phyloP scores from a whole-genome alignment of 2,888 invertebrate species.

The Deroplatys truncata region DNA sequence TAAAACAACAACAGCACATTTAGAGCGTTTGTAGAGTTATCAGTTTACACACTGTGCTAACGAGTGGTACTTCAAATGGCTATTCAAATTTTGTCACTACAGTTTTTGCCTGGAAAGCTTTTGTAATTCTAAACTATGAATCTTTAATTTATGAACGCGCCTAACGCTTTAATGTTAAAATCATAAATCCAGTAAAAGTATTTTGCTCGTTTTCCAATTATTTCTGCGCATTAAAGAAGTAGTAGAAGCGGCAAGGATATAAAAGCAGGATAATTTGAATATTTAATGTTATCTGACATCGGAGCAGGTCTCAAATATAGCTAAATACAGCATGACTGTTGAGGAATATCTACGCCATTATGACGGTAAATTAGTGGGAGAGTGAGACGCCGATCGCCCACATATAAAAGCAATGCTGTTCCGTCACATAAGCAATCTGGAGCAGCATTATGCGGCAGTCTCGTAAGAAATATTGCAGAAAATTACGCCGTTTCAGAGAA shows the following conservation, averaged over 20 bases:
- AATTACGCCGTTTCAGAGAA: not conserved
- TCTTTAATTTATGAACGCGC: not conserved
- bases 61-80: too few relatives aligned
- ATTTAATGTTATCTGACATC: not conserved
- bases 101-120: not conserved
- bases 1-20: too few relatives aligned
- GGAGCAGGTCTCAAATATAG: not conserved
- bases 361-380: not conserved
- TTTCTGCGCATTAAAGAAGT: not conserved
- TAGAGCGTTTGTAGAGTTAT: too few relatives aligned
- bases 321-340: not conserved
- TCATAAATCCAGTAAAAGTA: not conserved
- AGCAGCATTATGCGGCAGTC: not conserved
- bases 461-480: not conserved
- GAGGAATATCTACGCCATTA: not conserved
- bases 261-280: not conserved
- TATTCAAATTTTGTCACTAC: too few relatives aligned
- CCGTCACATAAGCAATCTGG: not conserved
- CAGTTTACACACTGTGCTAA: too few relatives aligned
- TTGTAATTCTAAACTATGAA: not conserved
- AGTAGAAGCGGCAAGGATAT: not conserved
- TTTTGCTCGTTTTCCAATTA: not conserved
- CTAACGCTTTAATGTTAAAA: not conserved
- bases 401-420: not conserved
- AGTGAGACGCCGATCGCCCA: not conserved